Base-by-base conservation (phyloP, 2,797 vertebrate species). In the Dendrocincla fuliginosa region DNA sequence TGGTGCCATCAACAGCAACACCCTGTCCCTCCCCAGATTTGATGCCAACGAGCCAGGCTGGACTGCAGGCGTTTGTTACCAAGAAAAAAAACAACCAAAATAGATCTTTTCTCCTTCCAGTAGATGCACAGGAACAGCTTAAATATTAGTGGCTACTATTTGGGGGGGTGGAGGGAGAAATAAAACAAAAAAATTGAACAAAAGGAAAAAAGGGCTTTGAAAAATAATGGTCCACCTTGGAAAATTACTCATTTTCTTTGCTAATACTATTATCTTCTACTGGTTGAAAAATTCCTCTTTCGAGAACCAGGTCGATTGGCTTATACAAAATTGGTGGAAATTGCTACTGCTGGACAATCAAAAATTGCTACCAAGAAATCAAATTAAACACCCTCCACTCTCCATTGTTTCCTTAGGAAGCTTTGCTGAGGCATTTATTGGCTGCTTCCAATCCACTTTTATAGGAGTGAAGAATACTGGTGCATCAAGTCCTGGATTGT, bases 91-190 rank as follows among this genome's bases (percentile, higher is more conserved):
- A 24, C 18, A 44, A 22, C 4, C 39, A 39, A 53, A 53, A 35
- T 2, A 27, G 1, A 12, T 14, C 5, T 59, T 82, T 91, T 77
- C 41, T 87, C 33, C 61, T 94, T 83, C 94, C 94, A 90, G 87
- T 18, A 96, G 94, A 84, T 80, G 90, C 78, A 87, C 73, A 15
- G 61, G 44, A 92, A 91, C 30, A 87, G 46, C 37, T 96, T 89
- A 85, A 95, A 91, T 86, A 95, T 47, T 70, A 95, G 94, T 93
- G 93, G 93, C 92, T 86, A 88, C 32, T 47, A 50, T 71, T 16
- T 17, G 10, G 20, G 11, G 37, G 37, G 8, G 13, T 20, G 44
- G 44, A 20, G 44, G 18, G 20, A 22, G 44, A 22, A 3, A 2
- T 2, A 2, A 22, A 3, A 3, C 1, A 10, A 13, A 11, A 27